Base-by-base conservation (phyloP, 2,888 invertebrate genomes). In the Lysandra coridon region DNA sequence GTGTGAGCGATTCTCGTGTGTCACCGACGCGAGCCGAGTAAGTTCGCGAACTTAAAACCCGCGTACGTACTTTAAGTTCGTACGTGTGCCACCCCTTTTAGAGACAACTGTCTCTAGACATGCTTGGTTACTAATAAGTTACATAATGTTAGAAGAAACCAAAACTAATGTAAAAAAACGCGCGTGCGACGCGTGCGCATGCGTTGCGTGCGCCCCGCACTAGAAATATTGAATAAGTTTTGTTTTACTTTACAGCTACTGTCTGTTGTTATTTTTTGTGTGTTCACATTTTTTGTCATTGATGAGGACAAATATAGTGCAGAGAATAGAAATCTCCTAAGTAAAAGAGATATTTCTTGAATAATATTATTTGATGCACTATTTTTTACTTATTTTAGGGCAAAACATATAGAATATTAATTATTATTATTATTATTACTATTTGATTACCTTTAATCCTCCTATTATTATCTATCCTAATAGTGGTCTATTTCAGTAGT, bases 201-300 rank as follows among this genome's bases (percentile, higher is more conserved):
- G 7, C 30, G 30, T 64, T 30, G 64, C 64, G 64, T 64, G 64
- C 64, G 30, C 64, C 30, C 64, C 23, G 64, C 64, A 64, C 10
- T 64, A 4, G 30, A 64, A 64, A 64, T 64, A 64, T 64, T 64
- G 30, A 64, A 64, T 64, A 64, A 64, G 23, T 64, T 64, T 64
- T 64, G 30, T 30, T 23, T 64, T 64, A 64, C 64, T 23, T 64
- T 23, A 64, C 23, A 23, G 64, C 4, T 64, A 23, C 30, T 64
- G 30, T 30, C 10, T 30, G 30, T 64, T 30, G 12, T 12, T 30
- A 49, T 49, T 64, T 64, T 64, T 64, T 64, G 4, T 64, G 30
- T 30, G 30, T 64, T 64, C 23, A 64, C 23, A 64, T 64, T 64
- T 64, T 64, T 64, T 49, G 49, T 64, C 10, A 30, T 64, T 30